Conservation (phyloP, 2,797 vertebrate genomes). For the Kryptopterus vitreolus region DNA sequence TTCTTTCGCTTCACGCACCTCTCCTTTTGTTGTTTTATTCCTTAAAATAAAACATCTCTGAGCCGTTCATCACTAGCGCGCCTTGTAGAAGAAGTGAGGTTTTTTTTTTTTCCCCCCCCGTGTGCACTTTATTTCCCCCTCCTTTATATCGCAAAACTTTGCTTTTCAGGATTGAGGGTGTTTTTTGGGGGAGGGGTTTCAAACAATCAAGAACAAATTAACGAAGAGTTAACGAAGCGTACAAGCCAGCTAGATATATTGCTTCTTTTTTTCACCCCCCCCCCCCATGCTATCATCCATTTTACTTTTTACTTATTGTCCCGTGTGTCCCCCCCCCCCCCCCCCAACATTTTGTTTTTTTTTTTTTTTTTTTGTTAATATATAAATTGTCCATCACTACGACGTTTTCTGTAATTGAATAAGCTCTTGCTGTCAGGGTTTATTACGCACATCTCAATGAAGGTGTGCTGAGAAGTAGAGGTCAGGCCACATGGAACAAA, state of each 20-base stretch:
- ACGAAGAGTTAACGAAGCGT: not conserved
- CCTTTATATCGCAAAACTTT: not conserved
- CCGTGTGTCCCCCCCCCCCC: too few relatives aligned
- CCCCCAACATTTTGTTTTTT: too few relatives aligned
- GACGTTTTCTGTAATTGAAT: not conserved
- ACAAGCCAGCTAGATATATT: not conserved
- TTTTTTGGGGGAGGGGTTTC: not conserved
- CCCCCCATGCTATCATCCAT: not conserved
- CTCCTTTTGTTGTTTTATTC: not conserved
- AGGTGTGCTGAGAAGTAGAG: not conserved
- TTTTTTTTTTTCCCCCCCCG: not conserved
- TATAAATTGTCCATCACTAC: not conserved
- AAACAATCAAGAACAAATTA: not conserved
- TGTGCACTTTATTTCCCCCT: conserved; percentile 7
- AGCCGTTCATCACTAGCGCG: conserved; percentile 18
- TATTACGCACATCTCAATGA: not conserved
- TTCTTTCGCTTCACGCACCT: not conserved
- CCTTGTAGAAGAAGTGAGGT: not conserved
- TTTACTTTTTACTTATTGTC: not conserved
- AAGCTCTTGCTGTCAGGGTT: not conserved
- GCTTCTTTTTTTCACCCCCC: not conserved
- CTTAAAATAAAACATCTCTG: not conserved
- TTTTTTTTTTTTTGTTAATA: conserved; percentile 2
- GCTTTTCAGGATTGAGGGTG: not conserved
- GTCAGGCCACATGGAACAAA: not conserved